These are phyloP conservation scores for Yponomeuta evonymella DNA, from an alignment of 2,888 invertebrate species.

Conservation along the genomic window DNA sequence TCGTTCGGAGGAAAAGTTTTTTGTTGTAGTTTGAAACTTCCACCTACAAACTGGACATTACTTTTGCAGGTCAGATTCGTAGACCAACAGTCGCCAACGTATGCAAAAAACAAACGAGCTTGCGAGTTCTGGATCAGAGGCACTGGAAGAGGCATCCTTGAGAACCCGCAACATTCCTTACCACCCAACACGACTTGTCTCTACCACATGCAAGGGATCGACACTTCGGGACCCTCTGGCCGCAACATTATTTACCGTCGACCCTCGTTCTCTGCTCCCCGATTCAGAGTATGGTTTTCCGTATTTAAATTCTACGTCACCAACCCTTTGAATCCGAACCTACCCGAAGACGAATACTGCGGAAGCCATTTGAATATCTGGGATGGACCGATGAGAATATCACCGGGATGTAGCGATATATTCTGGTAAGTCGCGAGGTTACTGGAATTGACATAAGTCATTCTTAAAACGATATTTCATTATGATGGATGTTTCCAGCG, in stretches of 20 bases:
- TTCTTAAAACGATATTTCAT: not conserved
- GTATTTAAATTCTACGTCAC: conserved; percentile 90
- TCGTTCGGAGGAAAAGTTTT: not conserved
- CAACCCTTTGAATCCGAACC: conserved; percentile 77
- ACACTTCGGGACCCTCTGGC: conserved; percentile 76
- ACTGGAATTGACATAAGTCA: not conserved
- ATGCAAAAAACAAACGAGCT: conserved; percentile 87
- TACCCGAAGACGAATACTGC: conserved; percentile 85
- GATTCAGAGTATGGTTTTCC: conserved; percentile 90
- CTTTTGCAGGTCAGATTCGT: conserved; percentile 85
- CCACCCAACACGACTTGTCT: conserved; percentile 93
- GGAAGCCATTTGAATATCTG: conserved; percentile 90
- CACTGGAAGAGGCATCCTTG: conserved; percentile 85
- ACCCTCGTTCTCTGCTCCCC: conserved; percentile 78
- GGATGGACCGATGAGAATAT: conserved; percentile 88
- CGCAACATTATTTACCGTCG: conserved; percentile 72
- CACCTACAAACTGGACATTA: not conserved
- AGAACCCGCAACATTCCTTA: conserved; percentile 89
- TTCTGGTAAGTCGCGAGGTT: conserved; percentile 79
- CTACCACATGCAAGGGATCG: conserved; percentile 85
- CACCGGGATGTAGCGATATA: conserved; percentile 86
- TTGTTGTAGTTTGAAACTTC: conserved; percentile 1
- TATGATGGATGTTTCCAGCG: conserved; percentile 41
- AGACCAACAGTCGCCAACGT: conserved; percentile 87
- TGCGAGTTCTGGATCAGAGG: conserved; percentile 93